Conservation (phyloP, 1,140 invertebrate species). For the Brachionus paranguensis region DNA sequence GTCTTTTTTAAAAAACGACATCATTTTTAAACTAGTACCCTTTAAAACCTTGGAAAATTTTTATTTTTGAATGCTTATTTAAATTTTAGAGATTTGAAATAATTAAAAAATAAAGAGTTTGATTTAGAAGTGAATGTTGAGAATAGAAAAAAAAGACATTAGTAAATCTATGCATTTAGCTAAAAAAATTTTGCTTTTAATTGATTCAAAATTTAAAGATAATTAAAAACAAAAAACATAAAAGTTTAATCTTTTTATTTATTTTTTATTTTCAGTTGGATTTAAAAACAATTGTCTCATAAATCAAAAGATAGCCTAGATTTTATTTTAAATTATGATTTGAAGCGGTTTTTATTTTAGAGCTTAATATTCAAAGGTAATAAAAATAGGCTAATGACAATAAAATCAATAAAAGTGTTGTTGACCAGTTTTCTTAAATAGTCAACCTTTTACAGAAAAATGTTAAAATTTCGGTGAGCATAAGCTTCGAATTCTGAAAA, state of each 20-base stretch:
- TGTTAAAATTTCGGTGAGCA: too few relatives aligned
- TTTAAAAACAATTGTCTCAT: neutral
- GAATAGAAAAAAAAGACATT: neutral
- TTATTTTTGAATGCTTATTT: neutral
- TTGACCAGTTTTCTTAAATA: too few relatives aligned
- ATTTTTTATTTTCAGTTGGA: neutral
- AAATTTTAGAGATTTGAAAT: neutral
- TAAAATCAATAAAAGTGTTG: too few relatives aligned
- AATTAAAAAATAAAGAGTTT: neutral
- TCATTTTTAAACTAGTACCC: neutral
- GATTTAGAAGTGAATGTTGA: neutral
- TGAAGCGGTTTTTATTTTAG: neutral
- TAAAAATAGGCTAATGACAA: neutral
- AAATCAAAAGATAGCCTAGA: neutral
- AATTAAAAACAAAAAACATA: neutral
- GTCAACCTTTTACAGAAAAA: too few relatives aligned
- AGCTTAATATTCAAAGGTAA: neutral
- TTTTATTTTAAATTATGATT: neutral
- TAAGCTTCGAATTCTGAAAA: too few relatives aligned
- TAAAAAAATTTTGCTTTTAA: neutral
- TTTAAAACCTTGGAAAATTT: neutral
- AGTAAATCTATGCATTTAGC: neutral
- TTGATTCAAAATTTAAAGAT: neutral
- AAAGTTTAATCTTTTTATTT: neutral
- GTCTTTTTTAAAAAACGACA: slow-evolving; percentile 37